Evolutionary conservation across 1,140 invertebrate genomes (phyloP).

Genomic region (Cydia strobilella): DNA sequence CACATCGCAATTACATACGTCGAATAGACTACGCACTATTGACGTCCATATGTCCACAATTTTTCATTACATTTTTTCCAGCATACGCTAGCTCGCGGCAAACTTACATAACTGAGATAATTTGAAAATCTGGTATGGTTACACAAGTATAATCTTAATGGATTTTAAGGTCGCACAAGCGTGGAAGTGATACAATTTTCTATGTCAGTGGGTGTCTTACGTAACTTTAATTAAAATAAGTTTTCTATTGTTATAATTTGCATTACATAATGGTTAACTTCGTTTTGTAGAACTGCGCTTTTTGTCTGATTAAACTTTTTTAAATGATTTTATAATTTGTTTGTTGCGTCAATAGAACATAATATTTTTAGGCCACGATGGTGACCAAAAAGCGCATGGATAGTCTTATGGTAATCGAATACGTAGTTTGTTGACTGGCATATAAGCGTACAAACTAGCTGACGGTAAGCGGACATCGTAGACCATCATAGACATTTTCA

Average conservation of each 20-base stretch:
- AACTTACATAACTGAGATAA: conserved; percentile 12
- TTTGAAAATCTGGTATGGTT: neutral
- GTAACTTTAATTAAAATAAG: conserved; percentile 34
- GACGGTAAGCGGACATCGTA: too few species aligned
- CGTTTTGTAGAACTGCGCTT: neutral
- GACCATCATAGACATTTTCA: too few species aligned
- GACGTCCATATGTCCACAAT: too few species aligned
- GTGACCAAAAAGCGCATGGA: too few species aligned
- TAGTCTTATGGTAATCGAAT: too few species aligned
- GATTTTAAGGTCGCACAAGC: conserved; percentile 33
- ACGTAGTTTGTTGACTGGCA: too few species aligned
- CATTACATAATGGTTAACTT: neutral
- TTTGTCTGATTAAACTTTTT: neutral
- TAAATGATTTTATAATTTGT: too few species aligned
- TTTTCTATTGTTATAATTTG: conserved; percentile 15
- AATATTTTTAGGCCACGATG: too few species aligned
- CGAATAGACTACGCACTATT: too few species aligned
- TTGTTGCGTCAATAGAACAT: too few species aligned
- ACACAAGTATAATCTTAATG: conserved; percentile 7
- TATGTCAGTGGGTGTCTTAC: conserved; percentile 46
- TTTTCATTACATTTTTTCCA: neutral
- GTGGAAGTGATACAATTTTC: conserved; percentile 35
- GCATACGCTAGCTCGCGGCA: neutral
- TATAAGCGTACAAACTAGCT: too few species aligned
- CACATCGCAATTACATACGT: too few species aligned